Percentiles rank a stretch among this genome's conserved stretches.
Conservation (phyloP, 2,113 vertebrate species). For the Mola mola region DNA sequence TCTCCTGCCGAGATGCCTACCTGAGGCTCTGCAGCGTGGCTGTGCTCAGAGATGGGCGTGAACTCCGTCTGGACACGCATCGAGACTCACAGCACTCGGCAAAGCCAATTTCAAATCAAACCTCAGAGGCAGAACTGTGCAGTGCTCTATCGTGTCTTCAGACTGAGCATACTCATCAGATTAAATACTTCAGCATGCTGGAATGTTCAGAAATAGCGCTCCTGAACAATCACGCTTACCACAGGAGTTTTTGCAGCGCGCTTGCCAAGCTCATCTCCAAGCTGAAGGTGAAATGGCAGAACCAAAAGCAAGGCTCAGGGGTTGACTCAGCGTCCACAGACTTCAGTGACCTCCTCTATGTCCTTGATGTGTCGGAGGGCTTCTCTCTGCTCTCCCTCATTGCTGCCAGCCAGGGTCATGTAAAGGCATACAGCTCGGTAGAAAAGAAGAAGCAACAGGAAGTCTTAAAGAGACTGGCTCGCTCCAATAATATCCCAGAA, state of each 20-base stretch:
- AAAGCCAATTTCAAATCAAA: conserved; percentile 28
- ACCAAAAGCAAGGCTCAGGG: conserved; percentile 54
- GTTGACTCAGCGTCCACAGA: conserved; percentile 2
- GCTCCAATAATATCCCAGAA: conserved; percentile 83
- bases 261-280: conserved; percentile 85
- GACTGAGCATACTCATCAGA: conserved; percentile 74
- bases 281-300: conserved; percentile 65
- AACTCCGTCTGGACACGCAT: conserved; percentile 50
- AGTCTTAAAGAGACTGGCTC: conserved; percentile 84
- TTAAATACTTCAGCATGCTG: conserved; percentile 80
- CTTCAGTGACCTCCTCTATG: conserved; percentile 81
- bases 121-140: conserved; percentile 90
- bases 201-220: conserved; percentile 92
- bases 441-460: conserved; percentile 92
- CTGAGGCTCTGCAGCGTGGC: conserved; percentile 88
- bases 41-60: conserved; percentile 68
- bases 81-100: conserved; percentile 3
- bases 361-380: conserved; percentile 96
- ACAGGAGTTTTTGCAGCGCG: conserved; percentile 86
- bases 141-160: conserved; percentile 91
- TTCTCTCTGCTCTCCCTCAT: conserved; percentile 94
- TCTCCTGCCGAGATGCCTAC: conserved; percentile 91
- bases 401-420: conserved; percentile 85
- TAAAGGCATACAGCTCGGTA: conserved; percentile 93
- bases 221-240: conserved; percentile 89